Conservation (phyloP, 2,113 vertebrate species). For the Dinomys branickii region DNA sequence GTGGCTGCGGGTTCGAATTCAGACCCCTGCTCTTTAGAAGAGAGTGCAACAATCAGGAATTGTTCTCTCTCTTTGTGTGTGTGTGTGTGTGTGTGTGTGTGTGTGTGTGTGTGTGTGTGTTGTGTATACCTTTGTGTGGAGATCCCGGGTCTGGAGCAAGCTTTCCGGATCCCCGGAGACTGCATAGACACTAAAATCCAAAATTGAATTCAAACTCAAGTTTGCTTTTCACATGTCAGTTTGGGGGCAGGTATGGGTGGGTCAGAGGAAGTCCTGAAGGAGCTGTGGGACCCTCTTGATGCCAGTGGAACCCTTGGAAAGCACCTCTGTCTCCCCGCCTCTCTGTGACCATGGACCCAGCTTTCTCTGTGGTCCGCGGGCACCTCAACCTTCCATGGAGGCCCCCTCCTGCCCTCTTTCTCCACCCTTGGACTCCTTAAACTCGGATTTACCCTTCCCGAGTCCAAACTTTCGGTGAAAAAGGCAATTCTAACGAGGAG, state of each 20-base stretch:
- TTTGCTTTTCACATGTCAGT: not conserved
- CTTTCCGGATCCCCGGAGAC: not conserved
- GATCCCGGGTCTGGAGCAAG: not conserved
- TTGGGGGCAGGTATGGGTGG: not conserved
- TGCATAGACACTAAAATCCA: not conserved
- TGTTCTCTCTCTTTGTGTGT: no score
- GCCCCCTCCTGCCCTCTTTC: rapidly evolving
- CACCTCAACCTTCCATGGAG: rapidly evolving
- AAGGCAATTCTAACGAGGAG: not conserved
- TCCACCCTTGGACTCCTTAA: not conserved
- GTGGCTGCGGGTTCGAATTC: not conserved
- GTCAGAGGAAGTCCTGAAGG: not conserved
- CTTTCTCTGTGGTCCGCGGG: not conserved
- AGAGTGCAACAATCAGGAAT: rapidly evolving
- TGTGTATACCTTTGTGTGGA: not conserved
- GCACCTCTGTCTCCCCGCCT: rapidly evolving
- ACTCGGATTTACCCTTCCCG: not conserved
- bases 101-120: not conserved
- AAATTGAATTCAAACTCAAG: not conserved
- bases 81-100: not conserved
- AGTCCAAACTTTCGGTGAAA: not conserved
- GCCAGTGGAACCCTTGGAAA: not conserved
- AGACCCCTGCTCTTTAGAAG: not conserved
- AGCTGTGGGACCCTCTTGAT: not conserved
- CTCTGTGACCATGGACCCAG: not conserved